Evolutionary conservation across 2,888 invertebrate genomes (phyloP).

Genomic region (Acanthosoma haemorrhoidale): DNA sequence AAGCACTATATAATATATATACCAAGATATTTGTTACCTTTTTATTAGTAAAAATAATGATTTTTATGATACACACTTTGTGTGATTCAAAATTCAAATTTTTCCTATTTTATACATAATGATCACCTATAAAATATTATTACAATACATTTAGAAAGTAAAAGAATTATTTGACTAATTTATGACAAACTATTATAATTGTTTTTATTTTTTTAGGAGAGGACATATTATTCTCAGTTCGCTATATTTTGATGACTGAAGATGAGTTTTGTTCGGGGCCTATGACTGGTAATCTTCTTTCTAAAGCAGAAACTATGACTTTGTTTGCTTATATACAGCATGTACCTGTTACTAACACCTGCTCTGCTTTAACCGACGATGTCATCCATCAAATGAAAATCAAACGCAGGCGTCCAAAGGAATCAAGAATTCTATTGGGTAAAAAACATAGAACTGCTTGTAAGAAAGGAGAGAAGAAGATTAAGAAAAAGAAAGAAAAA

Average conservation of each 20-base stretch:
- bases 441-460: slow-evolving; percentile 49
- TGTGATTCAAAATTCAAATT: too few relatives aligned
- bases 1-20: too few relatives aligned
- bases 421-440: slow-evolving; percentile 48
- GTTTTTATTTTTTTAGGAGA: slow-evolving; percentile 40
- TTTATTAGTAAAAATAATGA: too few relatives aligned
- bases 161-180: not conserved
- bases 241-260: slow-evolving; percentile 62
- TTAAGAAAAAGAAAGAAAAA: slow-evolving; percentile 41
- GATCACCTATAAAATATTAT: not conserved
- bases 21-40: too few relatives aligned
- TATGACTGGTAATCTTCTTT: slow-evolving; percentile 53
- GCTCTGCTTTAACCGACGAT: slow-evolving; percentile 44
- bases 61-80: too few relatives aligned
- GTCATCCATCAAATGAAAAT: slow-evolving; percentile 50
- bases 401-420: slow-evolving; percentile 50
- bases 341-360: slow-evolving; percentile 35
- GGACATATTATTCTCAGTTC: slow-evolving; percentile 55
- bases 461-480: slow-evolving; percentile 39
- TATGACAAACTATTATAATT: not conserved
- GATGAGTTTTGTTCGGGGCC: slow-evolving; percentile 59
- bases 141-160: not conserved
- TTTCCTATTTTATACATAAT: not conserved
- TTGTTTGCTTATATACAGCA: slow-evolving; percentile 43
- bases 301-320: slow-evolving; percentile 50